These are phyloP conservation scores for Pseudopipra pipra DNA, from an alignment of 2,113 vertebrate species.

Conservation along the genomic window DNA sequence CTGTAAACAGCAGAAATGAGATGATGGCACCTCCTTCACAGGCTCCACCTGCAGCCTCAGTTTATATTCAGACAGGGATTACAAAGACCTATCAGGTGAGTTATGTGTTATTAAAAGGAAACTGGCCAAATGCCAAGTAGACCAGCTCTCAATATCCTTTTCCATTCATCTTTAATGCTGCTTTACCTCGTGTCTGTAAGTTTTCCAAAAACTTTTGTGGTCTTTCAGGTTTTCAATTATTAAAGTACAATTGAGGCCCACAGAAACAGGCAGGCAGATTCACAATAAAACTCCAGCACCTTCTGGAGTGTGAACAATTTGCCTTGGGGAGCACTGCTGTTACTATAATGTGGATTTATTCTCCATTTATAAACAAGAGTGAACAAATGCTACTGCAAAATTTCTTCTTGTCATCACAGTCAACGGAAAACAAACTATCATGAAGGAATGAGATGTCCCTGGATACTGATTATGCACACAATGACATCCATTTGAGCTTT, in stretches of 20 bases:
- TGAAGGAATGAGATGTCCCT: not conserved
- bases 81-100: not conserved
- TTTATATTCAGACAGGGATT: not conserved
- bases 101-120: not conserved
- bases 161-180: not conserved
- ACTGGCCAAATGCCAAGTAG: not conserved
- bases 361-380: slow-evolving; percentile 7
- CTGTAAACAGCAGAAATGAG: not conserved
- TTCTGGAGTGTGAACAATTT: slow-evolving; percentile 29
- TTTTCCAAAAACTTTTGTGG: not conserved
- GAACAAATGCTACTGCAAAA: not conserved
- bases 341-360: not conserved
- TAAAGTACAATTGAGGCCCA: not conserved
- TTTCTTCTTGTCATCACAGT: not conserved
- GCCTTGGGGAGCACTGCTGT: slow-evolving; percentile 7
- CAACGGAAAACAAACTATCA: slow-evolving; percentile 22
- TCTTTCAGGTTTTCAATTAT: not conserved
- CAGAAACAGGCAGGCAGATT: not conserved
- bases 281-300: not conserved
- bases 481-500: not conserved
- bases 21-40: not conserved
- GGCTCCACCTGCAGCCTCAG: not conserved
- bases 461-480: not conserved
- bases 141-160: not conserved
- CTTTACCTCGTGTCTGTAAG: not conserved